Conservation (phyloP, 1,140 invertebrate genomes). For the Subanguina moxae region DNA sequence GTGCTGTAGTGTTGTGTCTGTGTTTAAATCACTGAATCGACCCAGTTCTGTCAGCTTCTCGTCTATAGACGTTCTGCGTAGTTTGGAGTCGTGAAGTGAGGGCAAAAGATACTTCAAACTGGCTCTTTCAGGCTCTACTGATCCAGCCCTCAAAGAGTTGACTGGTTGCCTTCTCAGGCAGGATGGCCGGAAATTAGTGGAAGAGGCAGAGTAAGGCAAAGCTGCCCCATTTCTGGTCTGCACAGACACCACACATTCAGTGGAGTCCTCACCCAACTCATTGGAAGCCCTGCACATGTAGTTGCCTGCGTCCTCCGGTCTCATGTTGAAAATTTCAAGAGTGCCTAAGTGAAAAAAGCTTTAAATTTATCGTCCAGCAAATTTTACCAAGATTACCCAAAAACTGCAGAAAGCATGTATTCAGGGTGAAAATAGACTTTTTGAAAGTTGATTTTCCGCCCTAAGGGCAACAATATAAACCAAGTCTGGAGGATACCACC, state of each 20-base stretch:
- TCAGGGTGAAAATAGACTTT: too few species aligned
- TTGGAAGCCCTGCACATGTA: constrained; percentile 89
- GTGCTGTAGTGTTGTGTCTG: too few species aligned
- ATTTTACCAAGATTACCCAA: too few species aligned
- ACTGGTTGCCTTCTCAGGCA: background rate
- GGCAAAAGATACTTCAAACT: background rate
- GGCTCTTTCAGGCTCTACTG: constrained; percentile 4
- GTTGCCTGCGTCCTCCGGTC: constrained; percentile 87
- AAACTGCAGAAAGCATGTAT: too few species aligned
- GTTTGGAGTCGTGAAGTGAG: background rate
- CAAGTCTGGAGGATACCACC: too few species aligned
- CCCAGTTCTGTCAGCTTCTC: too few species aligned
- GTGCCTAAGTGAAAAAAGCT: too few species aligned
- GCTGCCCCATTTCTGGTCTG: constrained; percentile 66
- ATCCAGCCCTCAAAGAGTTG: constrained; percentile 8
- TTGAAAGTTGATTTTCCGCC: too few species aligned
- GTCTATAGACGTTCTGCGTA: too few species aligned
- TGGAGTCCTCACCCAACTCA: constrained; percentile 84
- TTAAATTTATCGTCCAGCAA: too few species aligned
- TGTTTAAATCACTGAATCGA: too few species aligned
- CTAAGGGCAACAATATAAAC: too few species aligned
- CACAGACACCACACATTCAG: constrained; percentile 88
- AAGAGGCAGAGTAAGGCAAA: background rate
- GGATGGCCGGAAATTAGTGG: background rate
- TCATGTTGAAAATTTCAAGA: constrained; percentile 89